A percentile compares a stretch with the other conserved stretches of the same genome.
Conservation (phyloP, 2,888 invertebrate species). For the Habrosyne pyritoides region DNA sequence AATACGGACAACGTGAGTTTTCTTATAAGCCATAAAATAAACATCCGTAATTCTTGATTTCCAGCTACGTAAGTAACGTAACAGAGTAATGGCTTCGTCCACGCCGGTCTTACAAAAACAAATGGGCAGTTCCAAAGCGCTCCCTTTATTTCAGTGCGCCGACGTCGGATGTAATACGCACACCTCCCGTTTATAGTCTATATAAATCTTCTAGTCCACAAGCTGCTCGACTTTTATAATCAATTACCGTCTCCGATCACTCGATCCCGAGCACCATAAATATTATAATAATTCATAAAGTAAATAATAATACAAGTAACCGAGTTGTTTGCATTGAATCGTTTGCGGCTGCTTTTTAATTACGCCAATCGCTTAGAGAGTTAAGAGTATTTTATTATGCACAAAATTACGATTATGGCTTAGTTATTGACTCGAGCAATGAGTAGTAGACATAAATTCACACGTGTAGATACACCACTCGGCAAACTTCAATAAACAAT, state of each 20-base stretch:
- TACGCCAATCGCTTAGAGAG: constrained; percentile 56
- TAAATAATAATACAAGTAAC: no score
- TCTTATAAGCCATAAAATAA: neutral
- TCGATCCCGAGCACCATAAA: constrained; percentile 62
- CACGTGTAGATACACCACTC: constrained; percentile 24
- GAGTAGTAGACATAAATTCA: constrained; percentile 23
- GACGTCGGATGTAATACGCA: constrained; percentile 20
- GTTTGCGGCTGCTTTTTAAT: constrained; percentile 63
- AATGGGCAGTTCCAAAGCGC: neutral
- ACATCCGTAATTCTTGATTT: neutral
- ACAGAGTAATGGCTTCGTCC: neutral
- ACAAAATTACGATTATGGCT: constrained; percentile 42
- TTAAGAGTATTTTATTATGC: constrained; percentile 49
- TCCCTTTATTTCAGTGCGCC: constrained; percentile 4
- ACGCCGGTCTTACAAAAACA: neutral
- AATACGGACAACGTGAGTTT: no score
- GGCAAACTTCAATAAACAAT: constrained; percentile 22
- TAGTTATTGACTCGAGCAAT: constrained; percentile 33
- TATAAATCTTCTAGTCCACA: constrained; percentile 70
- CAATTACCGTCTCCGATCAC: constrained; percentile 72
- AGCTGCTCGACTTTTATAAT: constrained; percentile 74
- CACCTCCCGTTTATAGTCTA: constrained; percentile 56
- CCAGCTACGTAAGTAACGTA: neutral
- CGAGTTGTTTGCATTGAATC: constrained; percentile 58
- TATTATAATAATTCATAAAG: no score